Percentiles rank a stretch among this genome's conserved stretches.
phyloP scores from a whole-genome alignment of 2,888 invertebrate genomes.

The Acheta domesticus region DNA sequence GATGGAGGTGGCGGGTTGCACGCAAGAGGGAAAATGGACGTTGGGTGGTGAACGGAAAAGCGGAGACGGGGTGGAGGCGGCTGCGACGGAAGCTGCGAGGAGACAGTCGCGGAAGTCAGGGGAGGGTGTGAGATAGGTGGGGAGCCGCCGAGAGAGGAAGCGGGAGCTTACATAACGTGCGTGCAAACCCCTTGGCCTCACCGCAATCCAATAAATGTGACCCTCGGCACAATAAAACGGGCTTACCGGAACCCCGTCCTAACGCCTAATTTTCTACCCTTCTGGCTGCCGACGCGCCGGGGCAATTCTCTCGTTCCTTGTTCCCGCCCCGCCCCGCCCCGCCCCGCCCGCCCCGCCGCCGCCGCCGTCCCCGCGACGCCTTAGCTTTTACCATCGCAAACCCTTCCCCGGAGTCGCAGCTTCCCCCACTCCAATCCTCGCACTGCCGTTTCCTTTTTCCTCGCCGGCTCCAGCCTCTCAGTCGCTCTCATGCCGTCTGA shows the following conservation, averaged over 20 bases:
- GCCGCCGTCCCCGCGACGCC: no score
- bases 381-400: no score
- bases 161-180: conserved; percentile 9
- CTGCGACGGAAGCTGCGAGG: no score
- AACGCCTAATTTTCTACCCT: conserved; percentile 18
- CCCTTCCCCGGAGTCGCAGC: not conserved
- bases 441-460: not conserved
- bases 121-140: not conserved
- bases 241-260: conserved; percentile 18
- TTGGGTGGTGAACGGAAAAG: no score
- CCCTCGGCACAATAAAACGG: conserved; percentile 18
- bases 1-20: no score
- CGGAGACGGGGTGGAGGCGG: no score
- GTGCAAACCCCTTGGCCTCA: conserved; percentile 3
- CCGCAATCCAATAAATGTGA: conserved; percentile 18
- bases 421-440: not conserved
- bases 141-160: not conserved
- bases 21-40: no score
- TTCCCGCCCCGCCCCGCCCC: not conserved
- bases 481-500: not conserved
- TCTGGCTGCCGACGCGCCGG: not conserved
- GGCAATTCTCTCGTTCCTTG: conserved; percentile 18
- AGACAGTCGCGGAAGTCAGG: not conserved
- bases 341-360: not conserved
- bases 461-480: not conserved